Base-by-base conservation (phyloP, 2,888 invertebrate species). In the Dexiosoma caninum region DNA sequence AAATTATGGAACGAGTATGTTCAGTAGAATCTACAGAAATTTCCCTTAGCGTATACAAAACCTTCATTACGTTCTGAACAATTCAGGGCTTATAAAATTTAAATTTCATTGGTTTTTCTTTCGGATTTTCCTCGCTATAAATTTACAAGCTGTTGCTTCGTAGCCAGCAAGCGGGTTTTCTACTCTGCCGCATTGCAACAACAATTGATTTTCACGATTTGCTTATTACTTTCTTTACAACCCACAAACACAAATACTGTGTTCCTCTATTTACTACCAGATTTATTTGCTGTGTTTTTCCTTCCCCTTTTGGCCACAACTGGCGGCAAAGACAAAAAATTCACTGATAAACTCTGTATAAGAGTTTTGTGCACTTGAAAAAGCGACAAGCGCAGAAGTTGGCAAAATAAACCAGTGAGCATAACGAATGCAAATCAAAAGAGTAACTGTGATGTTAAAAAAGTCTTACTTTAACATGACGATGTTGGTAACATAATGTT, bases 161-260 rank as follows among this genome's bases (percentile, higher is more conserved):
- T 23, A 2, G 4, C 30, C 14, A 16, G 21, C 30, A n/a, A n/a
- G 35, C 30, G 37, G n/a, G n/a, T n/a, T 72, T 51, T 71, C 37
- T 12, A 16, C 55, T 30, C 64, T 32, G 8, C 35, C 49, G 42
- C 12, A 66, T 70, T 60, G 44, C 30, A 60, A 60, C 70, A 80
- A 71, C 71, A 76, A 80, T 66, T 76, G 66, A 76, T 53, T 70
- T 49, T 46, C 53, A 44, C 49, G 27, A 9, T 60, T 66, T 66
- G 51, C 19, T 60, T 46, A 32, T 57, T 64, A 69, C 69, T 74
- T 69, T 69, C 74, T 74, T 79, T 74, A 74, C 42, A 69, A 19
- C 44, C 14, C n/a, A 44, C 14, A 64, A 35, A 14, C 23, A 40
- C n/a, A 14, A 42, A 19, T 32, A 44, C n/a, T 14, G 21, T 40